Conservation (phyloP, 1,140 invertebrate species). For the Cherax destructor region DNA sequence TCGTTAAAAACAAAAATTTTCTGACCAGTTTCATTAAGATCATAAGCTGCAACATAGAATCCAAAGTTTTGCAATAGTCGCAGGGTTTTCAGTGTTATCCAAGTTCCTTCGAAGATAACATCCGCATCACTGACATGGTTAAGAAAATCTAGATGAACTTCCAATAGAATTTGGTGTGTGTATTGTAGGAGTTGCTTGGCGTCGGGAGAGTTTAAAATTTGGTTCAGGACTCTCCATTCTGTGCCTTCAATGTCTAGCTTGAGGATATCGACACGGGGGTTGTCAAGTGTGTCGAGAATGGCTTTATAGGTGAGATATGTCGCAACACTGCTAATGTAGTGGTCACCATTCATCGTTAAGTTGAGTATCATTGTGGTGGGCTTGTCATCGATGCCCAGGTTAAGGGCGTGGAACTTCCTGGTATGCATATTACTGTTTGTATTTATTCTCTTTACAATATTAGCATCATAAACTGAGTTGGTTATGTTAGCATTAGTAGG, state of each 20-base stretch:
- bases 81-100: not conserved
- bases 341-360: constrained; percentile 16
- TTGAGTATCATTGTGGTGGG: constrained; percentile 15
- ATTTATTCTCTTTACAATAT: not conserved
- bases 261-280: constrained; percentile 30
- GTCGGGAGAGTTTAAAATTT: constrained; percentile 27
- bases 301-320: constrained; percentile 30
- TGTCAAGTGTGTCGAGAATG: constrained; percentile 20
- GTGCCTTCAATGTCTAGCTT: constrained; percentile 56
- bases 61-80: constrained; percentile 24
- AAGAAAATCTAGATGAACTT: constrained; percentile 49
- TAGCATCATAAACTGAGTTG: constrained; percentile 22
- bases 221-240: constrained; percentile 35
- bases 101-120: not conserved
- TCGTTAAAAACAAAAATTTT: not conserved
- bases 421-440: not conserved
- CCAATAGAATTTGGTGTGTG: constrained; percentile 42
- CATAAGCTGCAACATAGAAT: constrained; percentile 40
- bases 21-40: constrained; percentile 47
- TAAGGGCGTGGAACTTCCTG: constrained; percentile 34
- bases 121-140: not conserved
- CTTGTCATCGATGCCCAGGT: constrained; percentile 20
- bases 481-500: constrained; percentile 59
- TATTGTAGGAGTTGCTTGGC: constrained; percentile 11
- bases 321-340: not conserved